Conservation (phyloP, 2,113 vertebrate genomes). For the Azemiops feae region DNA sequence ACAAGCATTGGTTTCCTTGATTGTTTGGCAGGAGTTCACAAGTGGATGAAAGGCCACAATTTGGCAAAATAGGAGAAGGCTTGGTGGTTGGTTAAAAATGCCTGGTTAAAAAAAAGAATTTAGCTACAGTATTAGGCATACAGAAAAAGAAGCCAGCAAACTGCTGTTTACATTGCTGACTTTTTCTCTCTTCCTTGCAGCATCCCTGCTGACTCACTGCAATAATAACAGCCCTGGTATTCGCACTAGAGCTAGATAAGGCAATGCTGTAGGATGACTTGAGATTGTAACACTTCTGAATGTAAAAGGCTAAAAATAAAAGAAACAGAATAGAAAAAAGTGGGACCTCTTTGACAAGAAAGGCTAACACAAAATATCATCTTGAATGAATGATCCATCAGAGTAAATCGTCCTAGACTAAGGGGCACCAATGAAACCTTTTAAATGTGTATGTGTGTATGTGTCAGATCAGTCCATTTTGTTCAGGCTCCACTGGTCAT, state of each 20-base stretch:
- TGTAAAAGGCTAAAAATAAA: conserved; percentile 22
- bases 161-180: conserved; percentile 5
- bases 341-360: not conserved
- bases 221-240: not conserved
- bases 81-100: not conserved
- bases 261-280: conserved; percentile 20
- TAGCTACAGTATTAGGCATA: not conserved
- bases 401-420: not conserved
- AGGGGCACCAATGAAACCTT: too few species aligned
- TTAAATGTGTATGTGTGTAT: too few species aligned
- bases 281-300: not conserved
- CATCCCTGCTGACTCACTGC: conserved; percentile 14
- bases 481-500: not conserved
- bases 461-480: not conserved
- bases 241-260: not conserved
- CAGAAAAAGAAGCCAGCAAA: fast-evolving
- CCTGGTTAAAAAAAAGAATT: not conserved
- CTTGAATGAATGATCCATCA: not conserved
- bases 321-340: conserved; percentile 25
- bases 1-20: not conserved
- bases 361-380: not conserved
- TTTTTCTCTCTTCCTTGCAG: not conserved
- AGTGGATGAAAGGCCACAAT: not conserved
- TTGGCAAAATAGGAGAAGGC: not conserved
- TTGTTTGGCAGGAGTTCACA: not conserved